These are phyloP conservation scores for Steatocranus sp. DNA, from an alignment of 2,797 vertebrate species.

Conservation along the genomic window DNA sequence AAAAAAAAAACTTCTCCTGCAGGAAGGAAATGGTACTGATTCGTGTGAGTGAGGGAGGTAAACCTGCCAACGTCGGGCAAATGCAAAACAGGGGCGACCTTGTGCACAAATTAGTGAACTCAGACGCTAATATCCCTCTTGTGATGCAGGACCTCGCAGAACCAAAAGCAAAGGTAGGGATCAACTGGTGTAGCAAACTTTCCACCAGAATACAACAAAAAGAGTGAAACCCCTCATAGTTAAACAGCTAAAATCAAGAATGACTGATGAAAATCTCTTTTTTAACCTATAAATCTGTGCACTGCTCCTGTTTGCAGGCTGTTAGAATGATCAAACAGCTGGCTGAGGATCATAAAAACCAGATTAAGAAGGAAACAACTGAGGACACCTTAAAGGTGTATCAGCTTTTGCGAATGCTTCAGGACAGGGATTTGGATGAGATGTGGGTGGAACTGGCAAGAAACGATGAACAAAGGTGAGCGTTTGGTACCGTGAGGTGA, in stretches of 20 bases:
- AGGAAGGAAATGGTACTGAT: constrained; percentile 79
- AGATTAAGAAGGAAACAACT: constrained; percentile 69
- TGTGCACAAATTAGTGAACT: constrained; percentile 62
- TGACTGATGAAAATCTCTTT: not conserved
- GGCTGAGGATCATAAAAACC: constrained; percentile 69
- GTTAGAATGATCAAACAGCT: constrained; percentile 73
- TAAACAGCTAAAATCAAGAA: not conserved
- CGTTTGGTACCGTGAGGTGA: not conserved
- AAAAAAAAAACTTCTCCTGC: constrained; percentile 15
- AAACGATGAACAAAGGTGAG: constrained; percentile 72
- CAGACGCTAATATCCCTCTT: constrained; percentile 63
- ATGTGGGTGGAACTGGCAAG: constrained; percentile 75
- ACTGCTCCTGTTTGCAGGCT: constrained; percentile 62
- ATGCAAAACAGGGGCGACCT: constrained; percentile 70
- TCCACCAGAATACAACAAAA: not conserved
- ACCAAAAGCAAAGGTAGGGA: constrained; percentile 72
- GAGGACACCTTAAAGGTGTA: constrained; percentile 72
- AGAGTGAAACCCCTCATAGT: not conserved
- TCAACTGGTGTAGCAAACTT: not conserved
- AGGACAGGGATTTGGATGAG: constrained; percentile 65
- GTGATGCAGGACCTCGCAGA: constrained; percentile 70
- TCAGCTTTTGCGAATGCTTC: constrained; percentile 73
- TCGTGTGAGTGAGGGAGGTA: constrained; percentile 54
- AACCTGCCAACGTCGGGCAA: not conserved
- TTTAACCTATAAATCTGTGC: not conserved